Evolutionary conservation across 2,888 invertebrate genomes (phyloP).

Genomic region (Prenolepis imparis): DNA sequence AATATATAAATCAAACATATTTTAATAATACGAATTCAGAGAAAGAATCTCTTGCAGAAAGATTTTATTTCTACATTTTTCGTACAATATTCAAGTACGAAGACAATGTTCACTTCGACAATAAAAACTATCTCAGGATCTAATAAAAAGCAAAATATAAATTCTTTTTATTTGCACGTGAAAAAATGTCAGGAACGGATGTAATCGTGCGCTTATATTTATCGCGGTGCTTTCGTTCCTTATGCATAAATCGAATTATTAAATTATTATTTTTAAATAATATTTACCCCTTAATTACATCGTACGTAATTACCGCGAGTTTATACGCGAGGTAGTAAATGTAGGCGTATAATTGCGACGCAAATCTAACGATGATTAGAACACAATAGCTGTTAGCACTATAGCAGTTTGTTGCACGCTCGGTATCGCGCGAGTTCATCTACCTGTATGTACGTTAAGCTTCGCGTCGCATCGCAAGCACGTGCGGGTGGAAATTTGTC

Average conservation of each 20-base stretch:
- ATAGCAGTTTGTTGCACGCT: constrained; percentile 30
- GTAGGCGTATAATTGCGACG: constrained; percentile 14
- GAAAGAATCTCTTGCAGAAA: not conserved
- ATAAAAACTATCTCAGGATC: not conserved
- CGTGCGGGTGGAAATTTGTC: constrained; percentile 51
- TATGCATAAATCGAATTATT: not conserved
- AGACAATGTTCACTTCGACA: not conserved
- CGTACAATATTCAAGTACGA: not conserved
- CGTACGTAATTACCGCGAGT: not conserved
- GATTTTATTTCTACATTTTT: not conserved
- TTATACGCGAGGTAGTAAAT: not conserved
- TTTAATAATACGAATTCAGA: not conserved
- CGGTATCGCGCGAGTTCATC: constrained; percentile 39
- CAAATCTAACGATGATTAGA: constrained; percentile 46
- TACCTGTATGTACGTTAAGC: constrained; percentile 36
- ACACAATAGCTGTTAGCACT: constrained; percentile 17
- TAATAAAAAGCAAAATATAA: not conserved
- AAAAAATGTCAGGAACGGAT: not conserved
- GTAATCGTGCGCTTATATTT: not conserved
- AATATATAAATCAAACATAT: not conserved
- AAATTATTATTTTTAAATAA: not conserved
- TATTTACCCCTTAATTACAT: constrained; percentile 3
- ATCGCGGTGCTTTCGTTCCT: not conserved
- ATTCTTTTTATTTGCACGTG: not conserved
- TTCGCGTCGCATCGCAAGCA: constrained; percentile 46